Base-by-base conservation (phyloP, 1,140 invertebrate genomes). In the Calliopsis andreniformis region DNA sequence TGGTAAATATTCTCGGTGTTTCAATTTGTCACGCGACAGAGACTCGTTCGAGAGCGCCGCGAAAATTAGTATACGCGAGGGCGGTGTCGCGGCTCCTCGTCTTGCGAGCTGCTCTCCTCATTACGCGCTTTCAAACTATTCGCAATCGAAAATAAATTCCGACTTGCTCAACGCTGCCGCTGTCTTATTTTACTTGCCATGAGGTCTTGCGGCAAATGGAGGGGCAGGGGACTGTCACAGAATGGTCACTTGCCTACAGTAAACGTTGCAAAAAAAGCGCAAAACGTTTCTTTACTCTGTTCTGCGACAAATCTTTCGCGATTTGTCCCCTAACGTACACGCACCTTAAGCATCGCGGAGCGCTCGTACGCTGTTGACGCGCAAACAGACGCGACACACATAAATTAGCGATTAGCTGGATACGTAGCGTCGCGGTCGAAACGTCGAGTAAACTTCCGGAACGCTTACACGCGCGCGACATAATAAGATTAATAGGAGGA, bases 21-120 rank as follows among this genome's bases (percentile, higher is more conserved):
- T 23, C 56, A 16, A 51, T 61, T 69, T 58, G 53, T 20, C 53
- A 20, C 18, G 67, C 35, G 67, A 61, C 42, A 18, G 39, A 59
- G 53, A 14, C 23, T 35, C 39, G 39, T 28, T 23, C 4, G 12
- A 16, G 47, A 68, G 43, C 28, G 30, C 49, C 51, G 55, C 45
- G 68, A 55, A 61, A 70, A 70, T 70, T 70, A 61, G 68, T 61
- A 47, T 59, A 70, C 68, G 20, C 53, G 67, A 25, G 28, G n/a
- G 68, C 32, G 55, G 68, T 43, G 43, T 39, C 25, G 12, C 39
- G 53, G 49, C 53, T 51, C 14, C 3, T 1, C 35, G 23, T 51
- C 53, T 39, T 56, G 25, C 12, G 25, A 63, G 61, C 61, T 47
- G 42, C 35, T 8, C 55, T 58, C 55, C 67, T 69, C 67, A 39